phyloP scores from a whole-genome alignment of 2,113 vertebrate genomes.

The Xenus cinereus region DNA sequence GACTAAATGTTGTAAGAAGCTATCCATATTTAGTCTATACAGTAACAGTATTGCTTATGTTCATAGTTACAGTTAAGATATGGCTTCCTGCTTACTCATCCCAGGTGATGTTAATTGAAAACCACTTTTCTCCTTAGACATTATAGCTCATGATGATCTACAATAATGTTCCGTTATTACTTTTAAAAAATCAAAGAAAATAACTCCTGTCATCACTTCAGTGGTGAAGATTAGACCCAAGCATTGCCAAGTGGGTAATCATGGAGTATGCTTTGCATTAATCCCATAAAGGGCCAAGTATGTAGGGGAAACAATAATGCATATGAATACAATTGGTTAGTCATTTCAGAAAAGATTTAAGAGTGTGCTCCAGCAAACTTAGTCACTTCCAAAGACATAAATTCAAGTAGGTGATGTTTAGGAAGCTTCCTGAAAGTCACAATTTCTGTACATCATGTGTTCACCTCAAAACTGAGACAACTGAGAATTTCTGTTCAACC shows the following conservation, averaged over 20 bases:
- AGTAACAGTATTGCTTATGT: background rate
- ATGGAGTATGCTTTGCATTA: background rate
- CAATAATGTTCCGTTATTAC: background rate
- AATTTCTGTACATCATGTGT: background rate
- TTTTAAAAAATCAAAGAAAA: slow-evolving; percentile 1
- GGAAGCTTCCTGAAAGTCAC: background rate
- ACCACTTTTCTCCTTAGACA: background rate
- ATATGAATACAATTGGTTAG: background rate
- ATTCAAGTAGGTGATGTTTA: background rate
- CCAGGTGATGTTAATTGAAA: background rate
- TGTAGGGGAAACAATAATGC: background rate
- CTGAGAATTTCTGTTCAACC: background rate
- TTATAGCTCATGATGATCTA: background rate
- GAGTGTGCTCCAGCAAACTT: background rate
- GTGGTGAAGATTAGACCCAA: background rate
- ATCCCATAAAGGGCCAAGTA: background rate
- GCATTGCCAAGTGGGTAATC: background rate
- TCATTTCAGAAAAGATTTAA: background rate
- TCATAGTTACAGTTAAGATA: background rate
- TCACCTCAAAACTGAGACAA: background rate
- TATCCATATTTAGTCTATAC: background rate
- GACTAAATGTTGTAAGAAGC: background rate
- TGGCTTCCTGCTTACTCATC: background rate
- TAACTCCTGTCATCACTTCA: background rate
- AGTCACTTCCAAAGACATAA: background rate